Evolutionary conservation across 1,140 invertebrate genomes (phyloP), one percentile per base, ranked within the genome.

Genomic region (Zelostemma sp.): DNA sequence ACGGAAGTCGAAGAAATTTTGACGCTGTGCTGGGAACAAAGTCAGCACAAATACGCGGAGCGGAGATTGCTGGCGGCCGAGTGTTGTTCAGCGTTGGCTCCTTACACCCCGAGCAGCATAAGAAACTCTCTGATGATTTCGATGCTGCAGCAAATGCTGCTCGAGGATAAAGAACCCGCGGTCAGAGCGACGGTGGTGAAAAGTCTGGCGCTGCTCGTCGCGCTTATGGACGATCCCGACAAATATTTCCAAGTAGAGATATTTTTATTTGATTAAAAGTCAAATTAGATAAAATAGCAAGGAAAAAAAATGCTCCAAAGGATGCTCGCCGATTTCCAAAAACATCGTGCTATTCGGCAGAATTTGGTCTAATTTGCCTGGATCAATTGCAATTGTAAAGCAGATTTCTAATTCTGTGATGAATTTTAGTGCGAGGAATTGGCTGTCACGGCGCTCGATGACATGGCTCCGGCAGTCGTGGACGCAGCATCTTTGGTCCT

Each of bases 11-110:
- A 89, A 65, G 91, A 93, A 78, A 86, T 93, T 43, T 80, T 93
- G n/a, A 91, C 91, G 1, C 88, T 92, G 61, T 93, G 91, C 74
- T 94, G 92, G 92, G 91, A 93, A 74, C 91, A 93, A 81, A 89
- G 93, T 63, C 89, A 87, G 61, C 90, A 93, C 75, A 91, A 91
- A 74, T 90, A 93, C 80, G 78, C 87, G 1, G 92, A 93, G 74
- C 87, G 90, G 72, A 84, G 92, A 50, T 77, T 93, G 16, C 73
- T 94, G 11, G 91, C 93, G 11, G 90, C 91, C 12, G 91, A 93
- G 80, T 90, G 91, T 31, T 93, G 91, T 80, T 88, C 89, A 2
- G 87, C 88, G n/a, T 79, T 94, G 54, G 89, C 91, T 35, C 90
- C 91, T n/a, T 92, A 91, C 72, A 88, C 92, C 6, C 88, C 89